Conservation (phyloP, 2,888 invertebrate genomes). For the Germaria angustata region DNA sequence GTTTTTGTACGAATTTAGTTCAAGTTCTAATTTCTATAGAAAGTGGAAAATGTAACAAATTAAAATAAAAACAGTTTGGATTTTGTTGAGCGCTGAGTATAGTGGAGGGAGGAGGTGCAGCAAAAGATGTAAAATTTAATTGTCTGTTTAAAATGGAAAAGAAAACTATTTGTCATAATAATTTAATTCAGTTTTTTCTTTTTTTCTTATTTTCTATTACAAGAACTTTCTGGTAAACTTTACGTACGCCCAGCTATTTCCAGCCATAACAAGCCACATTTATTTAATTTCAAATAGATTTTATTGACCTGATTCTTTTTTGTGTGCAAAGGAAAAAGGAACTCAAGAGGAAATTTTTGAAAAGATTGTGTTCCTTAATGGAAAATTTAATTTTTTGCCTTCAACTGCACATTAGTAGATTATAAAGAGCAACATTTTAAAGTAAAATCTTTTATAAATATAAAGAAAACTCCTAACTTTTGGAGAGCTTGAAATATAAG, state of each 20-base stretch:
- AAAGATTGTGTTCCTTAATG: slow-evolving; percentile 15
- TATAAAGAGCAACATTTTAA: not conserved
- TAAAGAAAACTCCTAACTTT: not conserved
- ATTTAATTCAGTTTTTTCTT: slow-evolving; percentile 17
- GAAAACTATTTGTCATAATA: slow-evolving; percentile 20
- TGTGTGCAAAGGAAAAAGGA: not conserved
- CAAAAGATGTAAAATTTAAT: slow-evolving; percentile 22
- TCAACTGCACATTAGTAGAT: slow-evolving; percentile 20
- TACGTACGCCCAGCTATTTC: not conserved
- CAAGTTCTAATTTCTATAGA: slow-evolving; percentile 42
- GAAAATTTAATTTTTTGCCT: slow-evolving; percentile 7
- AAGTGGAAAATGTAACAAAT: not conserved
- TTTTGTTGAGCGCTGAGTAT: not conserved
- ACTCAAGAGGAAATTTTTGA: slow-evolving; percentile 13
- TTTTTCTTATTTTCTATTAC: not conserved
- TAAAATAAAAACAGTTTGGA: not conserved
- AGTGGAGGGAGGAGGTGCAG: not conserved
- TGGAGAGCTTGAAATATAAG: not conserved
- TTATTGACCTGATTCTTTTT: slow-evolving; percentile 52
- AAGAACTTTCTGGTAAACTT: not conserved
- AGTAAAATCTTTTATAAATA: not conserved
- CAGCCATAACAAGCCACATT: slow-evolving; percentile 3
- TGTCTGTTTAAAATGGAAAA: not conserved
- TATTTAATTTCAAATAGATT: slow-evolving; percentile 40
- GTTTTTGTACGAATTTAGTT: slow-evolving; percentile 31